Percentiles rank a stretch among this genome's conserved stretches.
Conservation (phyloP, 2,888 invertebrate species). For the Acleris sparsana region DNA sequence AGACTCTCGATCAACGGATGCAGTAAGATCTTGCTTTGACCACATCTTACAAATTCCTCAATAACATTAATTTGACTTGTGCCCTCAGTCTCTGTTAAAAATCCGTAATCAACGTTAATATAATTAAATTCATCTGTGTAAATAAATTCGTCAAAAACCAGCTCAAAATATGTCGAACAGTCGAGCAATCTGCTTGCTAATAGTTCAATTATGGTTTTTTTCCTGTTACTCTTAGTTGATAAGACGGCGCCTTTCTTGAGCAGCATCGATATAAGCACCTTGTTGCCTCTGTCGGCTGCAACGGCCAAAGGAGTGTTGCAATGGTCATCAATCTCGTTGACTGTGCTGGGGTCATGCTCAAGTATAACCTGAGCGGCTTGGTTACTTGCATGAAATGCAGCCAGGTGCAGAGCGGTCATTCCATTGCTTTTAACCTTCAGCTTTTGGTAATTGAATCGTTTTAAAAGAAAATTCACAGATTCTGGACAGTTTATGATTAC, state of each 20-base stretch:
- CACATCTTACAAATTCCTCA: conserved; percentile 18
- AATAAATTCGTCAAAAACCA: conserved; percentile 11
- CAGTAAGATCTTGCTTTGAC: conserved; percentile 6
- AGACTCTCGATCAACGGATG: conserved; percentile 18
- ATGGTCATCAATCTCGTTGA: not conserved
- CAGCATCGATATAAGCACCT: not conserved
- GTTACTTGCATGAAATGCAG: not conserved
- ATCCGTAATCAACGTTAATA: not conserved
- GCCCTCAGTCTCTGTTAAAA: not conserved
- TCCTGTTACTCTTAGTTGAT: not conserved
- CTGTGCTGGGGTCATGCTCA: not conserved
- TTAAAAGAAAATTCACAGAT: conserved; percentile 5
- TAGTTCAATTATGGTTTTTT: not conserved
- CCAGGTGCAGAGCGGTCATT: not conserved
- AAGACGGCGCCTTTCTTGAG: conserved; percentile 1
- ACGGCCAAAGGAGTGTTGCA: not conserved
- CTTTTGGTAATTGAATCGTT: not conserved
- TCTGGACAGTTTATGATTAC: not conserved
- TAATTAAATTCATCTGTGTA: not conserved
- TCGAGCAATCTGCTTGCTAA: not conserved
- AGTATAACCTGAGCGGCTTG: conserved; percentile 9
- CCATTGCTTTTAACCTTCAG: not conserved
- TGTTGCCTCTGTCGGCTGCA: not conserved
- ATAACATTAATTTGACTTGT: conserved; percentile 15
- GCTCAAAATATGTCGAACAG: not conserved